These are phyloP conservation scores for Scortum barcoo DNA, from an alignment of 2,113 vertebrate species.

Conservation along the genomic window DNA sequence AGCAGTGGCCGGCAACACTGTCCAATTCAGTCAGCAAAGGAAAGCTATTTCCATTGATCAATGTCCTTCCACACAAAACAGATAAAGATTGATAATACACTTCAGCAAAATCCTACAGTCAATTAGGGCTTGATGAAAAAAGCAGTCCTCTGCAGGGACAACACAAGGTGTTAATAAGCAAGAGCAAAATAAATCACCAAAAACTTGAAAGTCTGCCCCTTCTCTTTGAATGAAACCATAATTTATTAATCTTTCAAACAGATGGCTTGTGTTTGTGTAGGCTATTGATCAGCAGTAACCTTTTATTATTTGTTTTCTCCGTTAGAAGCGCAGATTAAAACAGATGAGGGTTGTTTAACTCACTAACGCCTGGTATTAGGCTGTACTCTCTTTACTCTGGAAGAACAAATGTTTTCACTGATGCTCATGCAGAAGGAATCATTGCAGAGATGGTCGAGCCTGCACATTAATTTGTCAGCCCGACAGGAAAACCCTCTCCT, in stretches of 20 bases:
- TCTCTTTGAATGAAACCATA: slow-evolving; percentile 72
- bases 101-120: slow-evolving; percentile 84
- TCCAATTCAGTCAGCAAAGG: slow-evolving; percentile 83
- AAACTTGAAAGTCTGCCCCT: slow-evolving; percentile 60
- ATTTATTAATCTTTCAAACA: slow-evolving; percentile 82
- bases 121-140: slow-evolving; percentile 81
- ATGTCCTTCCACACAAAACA: slow-evolving; percentile 80
- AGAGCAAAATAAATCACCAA: slow-evolving; percentile 75
- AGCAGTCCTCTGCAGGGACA: slow-evolving; percentile 67
- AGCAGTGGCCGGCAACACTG: slow-evolving; percentile 73
- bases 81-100: slow-evolving; percentile 86
- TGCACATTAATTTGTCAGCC: slow-evolving; percentile 76
- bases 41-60: slow-evolving; percentile 87
- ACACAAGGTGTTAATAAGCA: slow-evolving; percentile 75
- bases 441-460: slow-evolving; percentile 62
- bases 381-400: slow-evolving; percentile 36
- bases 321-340: slow-evolving; percentile 79
- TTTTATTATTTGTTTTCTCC: slow-evolving; percentile 83
- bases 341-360: slow-evolving; percentile 77
- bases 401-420: slow-evolving; percentile 62
- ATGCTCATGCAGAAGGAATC: slow-evolving; percentile 68
- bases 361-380: slow-evolving; percentile 46
- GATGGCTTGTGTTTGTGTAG: slow-evolving; percentile 67
- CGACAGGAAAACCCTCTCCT: slow-evolving; percentile 69
- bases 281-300: slow-evolving; percentile 80